Conservation (phyloP, 2,888 invertebrate species). For the Amphiduros pacificus region DNA sequence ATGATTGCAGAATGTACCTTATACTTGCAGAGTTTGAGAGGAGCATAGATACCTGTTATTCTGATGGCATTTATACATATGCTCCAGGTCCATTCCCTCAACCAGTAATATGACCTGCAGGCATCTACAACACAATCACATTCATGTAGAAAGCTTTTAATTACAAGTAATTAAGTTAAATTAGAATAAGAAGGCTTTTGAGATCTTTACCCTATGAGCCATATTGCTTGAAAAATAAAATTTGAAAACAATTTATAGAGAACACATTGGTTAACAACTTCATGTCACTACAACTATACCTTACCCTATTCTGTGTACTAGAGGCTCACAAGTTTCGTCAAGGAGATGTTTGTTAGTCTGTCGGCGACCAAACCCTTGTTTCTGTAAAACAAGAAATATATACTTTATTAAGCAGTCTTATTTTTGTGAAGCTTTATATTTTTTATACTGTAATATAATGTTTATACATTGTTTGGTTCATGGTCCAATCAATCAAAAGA, state of each 20-base stretch:
- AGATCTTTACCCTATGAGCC: too few species aligned
- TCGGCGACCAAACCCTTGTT: conserved; percentile 52
- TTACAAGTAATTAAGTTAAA: too few species aligned
- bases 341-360: conserved; percentile 52
- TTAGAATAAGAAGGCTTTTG: too few species aligned
- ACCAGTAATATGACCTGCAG: conserved; percentile 54
- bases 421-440: too few species aligned
- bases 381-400: conserved; percentile 40
- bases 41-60: conserved; percentile 8
- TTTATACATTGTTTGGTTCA: too few species aligned
- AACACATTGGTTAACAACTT: too few species aligned
- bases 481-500: conserved; percentile 8
- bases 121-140: conserved; percentile 42
- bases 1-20: too few species aligned
- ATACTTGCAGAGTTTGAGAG: too few species aligned
- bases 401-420: too few species aligned
- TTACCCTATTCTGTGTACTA: conserved; percentile 51
- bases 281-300: background rate
- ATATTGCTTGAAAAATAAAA: too few species aligned
- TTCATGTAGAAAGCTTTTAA: too few species aligned
- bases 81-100: conserved; percentile 54
- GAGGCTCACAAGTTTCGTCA: conserved; percentile 44
- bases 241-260: too few species aligned
- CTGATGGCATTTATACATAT: conserved; percentile 20
- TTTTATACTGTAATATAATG: background rate